Evolutionary conservation across 2,797 vertebrate genomes (phyloP).

Genomic region (Gila robusta): DNA sequence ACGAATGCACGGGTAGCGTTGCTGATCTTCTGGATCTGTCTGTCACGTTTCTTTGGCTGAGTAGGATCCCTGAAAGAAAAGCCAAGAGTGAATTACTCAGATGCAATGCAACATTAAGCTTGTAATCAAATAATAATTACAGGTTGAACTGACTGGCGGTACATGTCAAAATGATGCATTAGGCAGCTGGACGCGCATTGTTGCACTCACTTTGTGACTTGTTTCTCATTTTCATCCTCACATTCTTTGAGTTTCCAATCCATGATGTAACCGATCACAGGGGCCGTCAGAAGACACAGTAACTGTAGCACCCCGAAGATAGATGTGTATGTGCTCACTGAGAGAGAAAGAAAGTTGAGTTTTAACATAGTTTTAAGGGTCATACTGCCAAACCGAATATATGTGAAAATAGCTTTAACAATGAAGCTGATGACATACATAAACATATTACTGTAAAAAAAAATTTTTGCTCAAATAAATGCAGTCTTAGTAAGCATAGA

Average conservation of each 20-base stretch:
- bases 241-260: constrained; percentile 96
- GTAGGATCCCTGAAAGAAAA: constrained; percentile 80
- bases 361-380: neutral
- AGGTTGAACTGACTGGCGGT: neutral
- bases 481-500: neutral
- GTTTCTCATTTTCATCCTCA: constrained; percentile 85
- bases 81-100: neutral
- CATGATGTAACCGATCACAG: constrained; percentile 97
- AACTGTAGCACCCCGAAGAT: constrained; percentile 97
- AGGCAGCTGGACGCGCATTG: neutral
- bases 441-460: neutral
- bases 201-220: constrained; percentile 77
- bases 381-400: neutral
- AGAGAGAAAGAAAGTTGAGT: neutral
- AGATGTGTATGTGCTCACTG: constrained; percentile 95
- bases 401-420: neutral
- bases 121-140: neutral
- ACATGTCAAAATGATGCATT: neutral
- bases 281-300: constrained; percentile 93
- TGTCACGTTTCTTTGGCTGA: constrained; percentile 85
- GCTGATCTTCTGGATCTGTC: constrained; percentile 92
- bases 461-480: neutral
- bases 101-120: neutral
- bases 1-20: constrained; percentile 94
- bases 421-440: neutral